Evolutionary conservation across 1,140 invertebrate genomes (phyloP), one percentile per base, ranked within the genome.

Genomic region (Papilio polytes): DNA sequence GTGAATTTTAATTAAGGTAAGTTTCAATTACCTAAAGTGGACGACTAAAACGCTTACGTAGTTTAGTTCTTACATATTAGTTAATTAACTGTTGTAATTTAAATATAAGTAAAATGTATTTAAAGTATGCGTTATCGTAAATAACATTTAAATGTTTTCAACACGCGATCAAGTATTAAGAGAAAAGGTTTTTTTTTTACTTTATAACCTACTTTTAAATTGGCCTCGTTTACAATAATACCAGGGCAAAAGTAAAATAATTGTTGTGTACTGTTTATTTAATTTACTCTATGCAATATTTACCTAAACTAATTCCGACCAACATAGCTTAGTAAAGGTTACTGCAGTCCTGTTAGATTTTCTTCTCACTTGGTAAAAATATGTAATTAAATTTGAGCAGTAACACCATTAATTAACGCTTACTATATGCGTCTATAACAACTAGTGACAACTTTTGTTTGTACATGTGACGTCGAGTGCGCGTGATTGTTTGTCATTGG

Each of bases 1-100:
- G 48, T 63, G 74, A 74, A 80, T 36, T 82, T 78, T 86, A 83
- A 83, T 83, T 86, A 89, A 92, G 90, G 91, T 93, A 82, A 89
- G 89, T 86, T 51, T 72, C 22, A 51, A 51, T 78, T 72, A 20
- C 13, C 31, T 46, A 44, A 72, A 41, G 85, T 90, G 88, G 89
- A 89, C 89, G 89, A 87, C 88, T 84, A 74, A 51, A 82, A 79
- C 22, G 51, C 78, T 77, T 78, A 44, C 46, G 74, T 73, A 73
- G 41, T 70, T 36, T 70, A 70, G 22, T 20, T 73, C 9, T 73
- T 46, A 44, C 15, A 73, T 20, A 41, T 41, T 72, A 73, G 15
- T 73, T 73, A 22, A 63, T 63, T 59, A 22, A 63, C 26, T 70
- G 26, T 26, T 36, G 41, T 72, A 46, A 13, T 73, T 73, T 46